A percentile compares a stretch with the other conserved stretches of the same genome.
These are phyloP conservation scores for Otis tarda DNA, from an alignment of 2,113 vertebrate genomes.

Conservation along the genomic window DNA sequence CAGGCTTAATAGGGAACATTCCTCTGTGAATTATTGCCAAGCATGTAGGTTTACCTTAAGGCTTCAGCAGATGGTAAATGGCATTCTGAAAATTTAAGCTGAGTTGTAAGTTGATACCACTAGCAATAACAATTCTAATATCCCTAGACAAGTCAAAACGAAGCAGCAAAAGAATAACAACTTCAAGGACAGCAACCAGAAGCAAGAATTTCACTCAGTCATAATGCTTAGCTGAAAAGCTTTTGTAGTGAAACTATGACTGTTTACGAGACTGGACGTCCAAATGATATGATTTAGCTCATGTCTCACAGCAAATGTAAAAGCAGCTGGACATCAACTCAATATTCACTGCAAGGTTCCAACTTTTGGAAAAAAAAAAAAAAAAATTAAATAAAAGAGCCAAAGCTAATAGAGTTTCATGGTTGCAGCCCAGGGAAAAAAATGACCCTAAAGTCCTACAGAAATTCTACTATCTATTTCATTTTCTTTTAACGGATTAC, in stretches of 20 bases:
- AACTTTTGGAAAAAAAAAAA: neutral
- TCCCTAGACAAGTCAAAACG: neutral
- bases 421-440: neutral
- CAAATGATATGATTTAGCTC: neutral
- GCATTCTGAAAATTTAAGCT: slow-evolving; percentile 47
- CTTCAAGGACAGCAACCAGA: neutral
- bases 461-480: neutral
- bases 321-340: neutral
- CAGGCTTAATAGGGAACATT: slow-evolving; percentile 34
- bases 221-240: neutral
- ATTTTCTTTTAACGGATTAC: neutral
- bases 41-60: slow-evolving; percentile 43
- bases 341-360: neutral
- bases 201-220: neutral
- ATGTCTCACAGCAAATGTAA: neutral
- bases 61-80: slow-evolving; percentile 48
- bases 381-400: neutral
- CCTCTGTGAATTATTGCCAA: slow-evolving; percentile 38
- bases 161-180: neutral
- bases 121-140: neutral
- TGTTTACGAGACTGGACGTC: neutral
- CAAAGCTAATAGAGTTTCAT: neutral
- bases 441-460: neutral
- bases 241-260: neutral
- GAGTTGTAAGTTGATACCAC: neutral